phyloP scores from a whole-genome alignment of 1,140 invertebrate species.

The Aporrectodea caliginosa region DNA sequence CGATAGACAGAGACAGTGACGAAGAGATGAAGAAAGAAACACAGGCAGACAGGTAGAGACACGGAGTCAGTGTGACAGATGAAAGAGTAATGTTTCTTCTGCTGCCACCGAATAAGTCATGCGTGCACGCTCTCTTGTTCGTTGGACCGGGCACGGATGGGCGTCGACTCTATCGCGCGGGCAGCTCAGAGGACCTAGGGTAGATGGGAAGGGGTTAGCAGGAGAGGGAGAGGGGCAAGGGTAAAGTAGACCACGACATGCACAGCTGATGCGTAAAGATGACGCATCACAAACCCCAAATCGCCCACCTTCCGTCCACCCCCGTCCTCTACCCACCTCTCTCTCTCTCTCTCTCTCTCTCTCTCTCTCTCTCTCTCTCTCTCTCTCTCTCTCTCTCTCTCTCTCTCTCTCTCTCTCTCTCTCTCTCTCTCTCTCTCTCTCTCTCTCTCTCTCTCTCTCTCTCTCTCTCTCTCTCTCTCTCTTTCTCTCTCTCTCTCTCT shows the following conservation, averaged over 20 bases:
- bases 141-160: no score
- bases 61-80: no score
- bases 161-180: no score
- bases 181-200: no score
- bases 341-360: neutral
- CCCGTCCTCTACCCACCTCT: neutral
- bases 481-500: neutral
- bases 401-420: neutral
- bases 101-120: no score
- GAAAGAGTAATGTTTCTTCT: no score
- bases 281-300: neutral
- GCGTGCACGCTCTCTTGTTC: no score
- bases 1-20: no score
- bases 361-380: neutral
- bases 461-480: neutral
- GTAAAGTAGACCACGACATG: neutral
- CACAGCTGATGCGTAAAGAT: neutral
- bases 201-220: no score
- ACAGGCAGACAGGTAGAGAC: no score
- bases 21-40: no score
- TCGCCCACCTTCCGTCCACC: no score
- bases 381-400: neutral
- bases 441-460: neutral
- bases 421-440: neutral
- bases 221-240: neutral